Evolutionary conservation across 1,140 invertebrate genomes (phyloP), one percentile per base, ranked within the genome.

Genomic region (Brachystomella parvula): DNA sequence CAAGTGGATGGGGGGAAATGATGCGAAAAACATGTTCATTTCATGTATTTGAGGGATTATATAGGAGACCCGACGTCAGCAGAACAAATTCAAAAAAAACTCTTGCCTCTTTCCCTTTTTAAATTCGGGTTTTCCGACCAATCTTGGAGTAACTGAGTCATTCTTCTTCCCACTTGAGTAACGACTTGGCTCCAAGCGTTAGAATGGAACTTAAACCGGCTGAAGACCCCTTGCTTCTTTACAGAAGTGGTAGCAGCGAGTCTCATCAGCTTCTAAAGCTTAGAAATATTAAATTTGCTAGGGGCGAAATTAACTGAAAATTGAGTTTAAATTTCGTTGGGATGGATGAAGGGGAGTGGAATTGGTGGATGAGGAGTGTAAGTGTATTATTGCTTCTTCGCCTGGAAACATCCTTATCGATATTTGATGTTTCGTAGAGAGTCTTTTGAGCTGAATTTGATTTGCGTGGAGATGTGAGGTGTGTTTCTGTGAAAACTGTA

Each of bases 11-110:
- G 9, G 39, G 49, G 49, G 9, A 53, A 26, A 15, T 53, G 49
- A 53, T 53, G 49, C 49, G 49, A 53, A 53, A 53, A 53, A 53
- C 49, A 53, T 53, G 49, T 53, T 53, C 15, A 3, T 53, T 53
- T 24, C 49, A 53, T 53, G 49, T 53, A 53, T 53, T 53, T 6
- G 49, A 6, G 15, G 49, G 49, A 53, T 53, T 53, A n/a, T n/a
- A n/a, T n/a, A 53, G 9, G 24, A 53, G 49, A 6, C 35, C 6
- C 49, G 49, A 53, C 49, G 49, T 53, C 49, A 53, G 49, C 49
- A 15, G 49, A 53, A 53, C 49, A 53, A 53, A 53, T 53, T 53
- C 49, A 53, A 53, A 53, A 53, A 53, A 53, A 17, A 15, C 24
- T 53, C 24, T 53, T 53, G 6, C 49, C 39, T 44, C 49, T 53